Base-by-base conservation (phyloP, 2,888 invertebrate genomes). In the Linyphia triangularis region DNA sequence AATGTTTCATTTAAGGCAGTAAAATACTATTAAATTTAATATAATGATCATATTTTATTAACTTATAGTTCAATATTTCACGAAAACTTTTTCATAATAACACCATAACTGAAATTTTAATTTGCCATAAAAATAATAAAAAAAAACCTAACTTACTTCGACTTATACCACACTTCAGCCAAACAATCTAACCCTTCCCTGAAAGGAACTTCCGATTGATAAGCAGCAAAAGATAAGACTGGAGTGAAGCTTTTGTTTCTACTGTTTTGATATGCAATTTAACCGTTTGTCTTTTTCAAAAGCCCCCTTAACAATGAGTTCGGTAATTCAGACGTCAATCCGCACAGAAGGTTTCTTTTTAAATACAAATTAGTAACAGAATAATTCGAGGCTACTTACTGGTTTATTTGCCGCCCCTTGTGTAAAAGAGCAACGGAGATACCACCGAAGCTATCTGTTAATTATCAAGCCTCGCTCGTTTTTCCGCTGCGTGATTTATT, bases 251-350 rank as follows among this genome's bases (percentile, higher is more conserved):
- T 82, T 82, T 82, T 72, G 70, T 82, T 72, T 86, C 81, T 73
- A 43, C 73, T 69, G 86, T 86, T 51, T 81, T 86, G 86, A 86
- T 81, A 86, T 86, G 72, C 79, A 86, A 86, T 86, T 81, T 73
- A 57, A 73, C 79, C 86, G 79, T 72, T 86, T 86, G 86, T 86
- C 86, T 86, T 86, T 86, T 86, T 86, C 86, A 86, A 79, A 85
- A 85, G 85, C 85, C 37, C 85, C 37, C 37, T 51, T 28, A 57
- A 70, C 86, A 86, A 79, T 79, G 81, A 57, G 51, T 40, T 51
- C 57, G 30, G 78, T 78, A 79, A 85, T 79, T 85, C 78, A 78
- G 78, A 79, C 85, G 85, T 85, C 85, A 85, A 72, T 81, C 67
- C 65, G 7, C 30, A 81, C 37, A 59, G 28, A 30, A 57, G 40